Evolutionary conservation across 2,888 invertebrate species (phyloP).

Genomic region (Baronia brevicornis): DNA sequence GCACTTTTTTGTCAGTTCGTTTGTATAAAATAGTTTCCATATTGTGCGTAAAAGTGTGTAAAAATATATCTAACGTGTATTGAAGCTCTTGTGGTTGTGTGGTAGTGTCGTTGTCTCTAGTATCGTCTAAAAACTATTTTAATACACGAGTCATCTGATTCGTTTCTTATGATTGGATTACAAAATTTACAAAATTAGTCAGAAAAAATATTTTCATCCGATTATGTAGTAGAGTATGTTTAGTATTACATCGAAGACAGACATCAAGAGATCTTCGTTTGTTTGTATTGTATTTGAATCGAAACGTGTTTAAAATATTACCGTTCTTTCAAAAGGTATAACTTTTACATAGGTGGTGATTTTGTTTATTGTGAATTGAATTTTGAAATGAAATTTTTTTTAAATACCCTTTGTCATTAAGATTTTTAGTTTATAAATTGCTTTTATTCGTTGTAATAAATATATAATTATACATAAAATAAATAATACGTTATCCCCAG

Average conservation of each 20-base stretch:
- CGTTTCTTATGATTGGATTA: background rate
- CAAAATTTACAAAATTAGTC: too few relatives aligned
- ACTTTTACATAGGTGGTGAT: too few relatives aligned
- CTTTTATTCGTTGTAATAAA: conserved; percentile 19
- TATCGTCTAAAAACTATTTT: conserved; percentile 36
- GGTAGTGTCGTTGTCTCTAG: conserved; percentile 70
- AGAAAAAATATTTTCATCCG: too few relatives aligned
- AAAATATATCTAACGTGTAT: conserved; percentile 31
- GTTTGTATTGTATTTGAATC: too few relatives aligned
- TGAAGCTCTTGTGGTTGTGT: conserved; percentile 65
- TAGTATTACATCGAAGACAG: too few relatives aligned
- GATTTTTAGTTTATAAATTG: background rate
- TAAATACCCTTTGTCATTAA: too few relatives aligned
- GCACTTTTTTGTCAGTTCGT: conserved; percentile 62
- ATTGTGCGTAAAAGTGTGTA: conserved; percentile 30
- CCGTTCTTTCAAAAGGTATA: too few relatives aligned
- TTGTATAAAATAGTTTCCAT: conserved; percentile 33
- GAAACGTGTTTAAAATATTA: too few relatives aligned
- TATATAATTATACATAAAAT: conserved; percentile 18
- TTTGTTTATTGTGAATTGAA: too few relatives aligned
- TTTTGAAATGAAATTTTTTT: too few relatives aligned
- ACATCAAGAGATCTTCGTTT: too few relatives aligned
- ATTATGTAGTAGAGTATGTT: too few relatives aligned
- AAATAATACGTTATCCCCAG: background rate
- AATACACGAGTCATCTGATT: conserved; percentile 14